These are phyloP conservation scores for Myrmecobius fasciatus DNA, from an alignment of 2,113 vertebrate genomes.

Conservation along the genomic window DNA sequence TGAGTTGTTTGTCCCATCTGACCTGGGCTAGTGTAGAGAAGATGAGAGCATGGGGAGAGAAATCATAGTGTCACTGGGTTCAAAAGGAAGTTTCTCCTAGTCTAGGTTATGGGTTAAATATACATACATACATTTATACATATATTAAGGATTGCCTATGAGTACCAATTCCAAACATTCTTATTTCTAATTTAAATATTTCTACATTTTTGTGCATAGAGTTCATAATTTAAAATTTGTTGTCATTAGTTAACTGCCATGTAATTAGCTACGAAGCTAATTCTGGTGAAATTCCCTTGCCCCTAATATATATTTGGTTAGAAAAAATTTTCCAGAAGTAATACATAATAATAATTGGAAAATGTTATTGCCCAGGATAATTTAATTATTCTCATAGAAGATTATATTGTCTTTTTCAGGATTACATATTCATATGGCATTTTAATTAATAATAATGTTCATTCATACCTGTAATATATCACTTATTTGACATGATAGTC, in stretches of 20 bases:
- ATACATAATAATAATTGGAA: constrained; percentile 32
- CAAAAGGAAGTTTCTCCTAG: background rate
- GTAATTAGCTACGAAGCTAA: background rate
- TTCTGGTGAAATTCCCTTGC: background rate
- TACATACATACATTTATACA: background rate
- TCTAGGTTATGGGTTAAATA: background rate
- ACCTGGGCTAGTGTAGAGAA: background rate
- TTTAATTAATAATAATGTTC: constrained; percentile 22
- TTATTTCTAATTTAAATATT: background rate
- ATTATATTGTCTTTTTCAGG: constrained; percentile 3
- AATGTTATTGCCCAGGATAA: constrained; percentile 22
- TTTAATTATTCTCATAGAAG: constrained; percentile 17
- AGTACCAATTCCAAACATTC: background rate
- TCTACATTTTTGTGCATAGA: background rate
- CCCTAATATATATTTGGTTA: background rate
- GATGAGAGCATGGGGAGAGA: background rate
- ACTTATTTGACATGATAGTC: background rate
- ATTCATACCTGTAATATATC: background rate
- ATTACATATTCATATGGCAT: background rate
- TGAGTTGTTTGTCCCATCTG: background rate
- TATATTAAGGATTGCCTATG: background rate
- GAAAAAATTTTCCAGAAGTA: background rate
- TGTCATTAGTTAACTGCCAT: background rate
- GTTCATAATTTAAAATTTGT: background rate
- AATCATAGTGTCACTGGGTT: background rate